Conservation (phyloP, 2,113 vertebrate genomes). For the Chunga burmeisteri region DNA sequence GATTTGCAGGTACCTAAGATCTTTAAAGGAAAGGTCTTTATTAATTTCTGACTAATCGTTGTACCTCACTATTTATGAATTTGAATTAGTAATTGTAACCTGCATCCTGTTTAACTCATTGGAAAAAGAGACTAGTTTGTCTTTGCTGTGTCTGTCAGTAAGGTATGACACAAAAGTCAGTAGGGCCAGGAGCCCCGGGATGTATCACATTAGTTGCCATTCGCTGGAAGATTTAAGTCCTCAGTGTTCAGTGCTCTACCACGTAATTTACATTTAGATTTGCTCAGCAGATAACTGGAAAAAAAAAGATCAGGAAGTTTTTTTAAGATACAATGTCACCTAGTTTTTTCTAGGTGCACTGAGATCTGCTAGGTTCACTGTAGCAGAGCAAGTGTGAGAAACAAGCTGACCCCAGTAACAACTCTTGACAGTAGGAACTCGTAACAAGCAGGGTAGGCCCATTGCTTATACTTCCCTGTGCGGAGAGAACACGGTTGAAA, state of each 20-base stretch:
- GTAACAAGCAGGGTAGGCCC: not conserved
- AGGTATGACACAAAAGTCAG: not conserved
- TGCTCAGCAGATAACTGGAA: not conserved
- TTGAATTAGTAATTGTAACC: not conserved
- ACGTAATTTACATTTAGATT: not conserved
- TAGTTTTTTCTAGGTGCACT: not conserved
- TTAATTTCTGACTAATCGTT: not conserved
- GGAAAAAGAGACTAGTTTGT: not conserved
- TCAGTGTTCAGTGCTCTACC: not conserved
- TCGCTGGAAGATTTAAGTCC: not conserved
- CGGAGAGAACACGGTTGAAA: not conserved
- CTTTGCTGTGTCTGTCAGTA: not conserved
- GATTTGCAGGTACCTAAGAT: not conserved
- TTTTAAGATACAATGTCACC: not conserved
- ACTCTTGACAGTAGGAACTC: not conserved
- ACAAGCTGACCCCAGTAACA: not conserved
- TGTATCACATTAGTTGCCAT: not conserved
- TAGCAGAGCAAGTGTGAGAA: not conserved
- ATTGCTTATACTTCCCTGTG: not conserved
- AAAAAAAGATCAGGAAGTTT: not conserved
- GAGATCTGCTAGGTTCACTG: not conserved
- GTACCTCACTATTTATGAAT: not conserved
- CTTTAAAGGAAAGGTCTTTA: not conserved
- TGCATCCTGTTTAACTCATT: not conserved
- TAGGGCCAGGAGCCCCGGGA: not conserved